Evolutionary conservation across 2,113 vertebrate species (phyloP), one percentile per base, ranked within the genome.

Genomic region (Anguilla japonica): DNA sequence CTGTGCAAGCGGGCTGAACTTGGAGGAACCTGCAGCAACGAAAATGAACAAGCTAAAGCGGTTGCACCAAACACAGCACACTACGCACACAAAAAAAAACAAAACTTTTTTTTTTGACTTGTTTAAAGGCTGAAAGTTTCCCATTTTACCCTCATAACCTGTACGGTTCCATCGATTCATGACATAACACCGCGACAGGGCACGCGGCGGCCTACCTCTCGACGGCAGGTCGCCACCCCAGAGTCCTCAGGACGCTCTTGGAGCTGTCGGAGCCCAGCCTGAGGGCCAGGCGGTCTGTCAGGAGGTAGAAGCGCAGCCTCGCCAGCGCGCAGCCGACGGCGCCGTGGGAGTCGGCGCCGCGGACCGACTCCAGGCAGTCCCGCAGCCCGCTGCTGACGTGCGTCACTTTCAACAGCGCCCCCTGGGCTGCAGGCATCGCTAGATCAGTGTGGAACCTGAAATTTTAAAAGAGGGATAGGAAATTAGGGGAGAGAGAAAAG

Each of bases 1-100:
- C 96, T 6, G 86, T 87, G 88, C 96, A 97, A 82, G 97, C 96
- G 90, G 98, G 98, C 92, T 95, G 95, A 83, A 99, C 97, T 90
- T 97, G 97, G 78, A 99, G 93, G 96, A 99, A 99, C 92, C 98
- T 99, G 26, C 89, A 87, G 80, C 41, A 84, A 63, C 80, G 41
- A 41, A 29, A 34, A 11, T 71, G 3, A 80, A 16, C 15, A 71
- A 50, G 39, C 26, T 81, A 81, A 67, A 34, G n/a, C 39, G 53
- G 13, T 67, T 7, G 11, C 29, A 71, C 26, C 16, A 11, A 41
- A 63, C 41, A 50, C 22, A 78, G 84, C 20, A 53, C 0, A 46
- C 82, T 67, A 41, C 22, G 15, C 71, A 46, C 14, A 60, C 50
- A 41, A 39, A n/a, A 20, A 34, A 39, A 14, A 84, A 1, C n/a